These are phyloP conservation scores for Dicranocentrus wangi DNA, from an alignment of 2,888 invertebrate genomes.

Conservation along the genomic window DNA sequence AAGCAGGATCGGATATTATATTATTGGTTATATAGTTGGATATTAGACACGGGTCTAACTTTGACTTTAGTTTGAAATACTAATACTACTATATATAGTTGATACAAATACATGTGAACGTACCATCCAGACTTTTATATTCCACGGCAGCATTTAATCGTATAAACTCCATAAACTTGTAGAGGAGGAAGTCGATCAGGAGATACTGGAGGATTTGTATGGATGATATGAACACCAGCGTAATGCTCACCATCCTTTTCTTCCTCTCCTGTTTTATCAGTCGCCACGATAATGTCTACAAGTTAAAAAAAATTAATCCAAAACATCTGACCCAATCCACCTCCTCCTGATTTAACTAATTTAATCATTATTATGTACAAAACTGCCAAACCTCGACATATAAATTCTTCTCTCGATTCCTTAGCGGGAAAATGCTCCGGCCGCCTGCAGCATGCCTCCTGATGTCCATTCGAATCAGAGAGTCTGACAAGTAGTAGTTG, in stretches of 20 bases:
- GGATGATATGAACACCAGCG: conserved; percentile 80
- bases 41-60: no score
- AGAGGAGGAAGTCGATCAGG: conserved; percentile 85
- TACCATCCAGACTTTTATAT: conserved; percentile 46
- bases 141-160: conserved; percentile 71
- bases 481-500: conserved; percentile 75
- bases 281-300: conserved; percentile 77
- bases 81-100: conserved; percentile 8
- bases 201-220: conserved; percentile 85
- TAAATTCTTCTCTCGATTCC: conserved; percentile 73
- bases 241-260: conserved; percentile 77
- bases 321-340: not conserved
- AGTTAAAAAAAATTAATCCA: not conserved
- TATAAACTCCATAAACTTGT: conserved; percentile 81
- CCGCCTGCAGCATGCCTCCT: conserved; percentile 73
- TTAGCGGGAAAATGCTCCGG: conserved; percentile 75
- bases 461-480: conserved; percentile 74
- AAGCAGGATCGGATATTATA: no score
- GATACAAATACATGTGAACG: no score
- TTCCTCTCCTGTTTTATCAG: conserved; percentile 80
- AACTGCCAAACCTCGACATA: conserved; percentile 73
- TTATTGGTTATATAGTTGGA: no score
- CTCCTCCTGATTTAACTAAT: not conserved
- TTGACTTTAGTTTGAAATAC: not conserved
- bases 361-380: not conserved